Evolutionary conservation across 2,113 vertebrate genomes (phyloP), one percentile per base, ranked within the genome.

Genomic region (Dendrocopos noguchii): DNA sequence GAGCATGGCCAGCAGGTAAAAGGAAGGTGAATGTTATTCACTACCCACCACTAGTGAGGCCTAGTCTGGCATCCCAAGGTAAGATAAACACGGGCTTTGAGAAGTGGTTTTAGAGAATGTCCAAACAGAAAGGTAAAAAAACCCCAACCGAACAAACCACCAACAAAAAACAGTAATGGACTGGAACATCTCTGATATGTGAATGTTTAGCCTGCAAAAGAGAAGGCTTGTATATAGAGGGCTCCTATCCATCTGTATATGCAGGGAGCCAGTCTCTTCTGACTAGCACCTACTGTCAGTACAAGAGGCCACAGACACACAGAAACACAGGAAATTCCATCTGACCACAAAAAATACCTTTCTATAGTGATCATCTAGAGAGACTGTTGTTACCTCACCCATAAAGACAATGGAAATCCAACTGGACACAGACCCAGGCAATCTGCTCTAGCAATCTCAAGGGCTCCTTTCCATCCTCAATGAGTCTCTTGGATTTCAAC

Each of bases 1-100:
- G 15, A 70, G 15, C 24, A 60, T 0, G 46, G 15, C 8, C 27
- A 84, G 42, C 29, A 66, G 5, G 10, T 2, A 47, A 2, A 36
- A 6, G 4, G 33, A 84, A 87, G 19, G n/a, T 1, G 0, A 86
- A 34, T 2, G 2, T 31, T 25, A 6, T 17, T 46, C 22, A 33
- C 3, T 4, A 42, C 21, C 59, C 29, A 47, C 27, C 21, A 59
- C 25, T n/a, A 12, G 7, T 28, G 13, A 63, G 29, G n/a, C 14
- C 52, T 74, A 6, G 13, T 39, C 12, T 57, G 55, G 16, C 25
- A 28, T 57, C 18, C 14, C 31, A n/a, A 2, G 19, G 5, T 73
- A 76, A 17, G 18, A 71, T 4, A 72, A 50, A 31, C 25, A 36
- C 2, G 6, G 14, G 17, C 22, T 64, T 61, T 73, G 5, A 66